Percentiles rank a stretch among this genome's conserved stretches.
Conservation (phyloP, 2,888 invertebrate genomes). For the Epinotia ramella region DNA sequence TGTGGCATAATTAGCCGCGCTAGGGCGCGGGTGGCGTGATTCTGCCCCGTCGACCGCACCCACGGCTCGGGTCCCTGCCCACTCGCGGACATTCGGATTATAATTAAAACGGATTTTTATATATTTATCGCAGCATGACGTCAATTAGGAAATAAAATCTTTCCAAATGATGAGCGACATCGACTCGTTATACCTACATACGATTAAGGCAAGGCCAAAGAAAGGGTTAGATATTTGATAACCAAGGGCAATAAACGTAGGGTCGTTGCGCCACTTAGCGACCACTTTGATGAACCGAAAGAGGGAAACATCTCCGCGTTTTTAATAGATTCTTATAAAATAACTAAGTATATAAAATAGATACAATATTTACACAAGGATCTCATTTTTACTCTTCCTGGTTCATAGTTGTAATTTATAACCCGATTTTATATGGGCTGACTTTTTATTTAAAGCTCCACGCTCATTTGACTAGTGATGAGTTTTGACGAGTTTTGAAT, state of each 20-base stretch:
- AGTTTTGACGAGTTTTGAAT: too few species aligned
- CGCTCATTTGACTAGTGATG: too few species aligned
- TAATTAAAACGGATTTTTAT: slow-evolving; percentile 40
- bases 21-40: slow-evolving; percentile 80
- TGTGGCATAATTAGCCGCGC: slow-evolving; percentile 62
- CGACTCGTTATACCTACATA: not conserved
- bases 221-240: not conserved
- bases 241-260: too few species aligned
- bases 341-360: too few species aligned
- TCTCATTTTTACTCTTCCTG: too few species aligned
- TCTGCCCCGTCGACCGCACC: slow-evolving; percentile 67
- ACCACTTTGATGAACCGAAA: not conserved
- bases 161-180: not conserved
- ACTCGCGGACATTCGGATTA: slow-evolving; percentile 39
- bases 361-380: too few species aligned
- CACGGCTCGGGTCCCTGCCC: slow-evolving; percentile 45
- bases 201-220: not conserved
- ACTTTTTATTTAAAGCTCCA: too few species aligned
- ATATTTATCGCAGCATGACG: not conserved
- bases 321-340: too few species aligned
- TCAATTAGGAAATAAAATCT: not conserved
- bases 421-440: too few species aligned
- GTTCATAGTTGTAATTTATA: too few species aligned
- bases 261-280: not conserved
- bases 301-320: too few species aligned